Percentiles rank a stretch among this genome's conserved stretches.
phyloP scores from a whole-genome alignment of 2,113 vertebrate genomes.

The Oryzias curvinotus region DNA sequence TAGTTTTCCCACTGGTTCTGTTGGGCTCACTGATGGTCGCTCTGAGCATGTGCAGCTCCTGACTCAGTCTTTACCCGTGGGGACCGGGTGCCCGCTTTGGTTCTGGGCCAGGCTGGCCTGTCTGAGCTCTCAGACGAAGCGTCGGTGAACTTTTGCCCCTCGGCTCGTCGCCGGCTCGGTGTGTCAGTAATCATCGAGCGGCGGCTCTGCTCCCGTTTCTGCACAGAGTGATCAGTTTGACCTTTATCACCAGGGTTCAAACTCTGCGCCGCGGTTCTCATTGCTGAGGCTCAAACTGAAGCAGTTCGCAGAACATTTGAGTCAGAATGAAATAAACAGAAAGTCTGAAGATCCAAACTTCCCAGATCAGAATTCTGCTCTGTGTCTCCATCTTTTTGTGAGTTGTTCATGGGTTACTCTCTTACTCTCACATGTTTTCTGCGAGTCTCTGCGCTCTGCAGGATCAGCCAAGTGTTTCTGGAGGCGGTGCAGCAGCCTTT shows the following conservation, averaged over 20 bases:
- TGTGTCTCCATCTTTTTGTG: too few species aligned
- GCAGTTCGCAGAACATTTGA: too few species aligned
- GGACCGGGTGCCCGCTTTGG: conserved; percentile 10
- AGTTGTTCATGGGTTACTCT: too few species aligned
- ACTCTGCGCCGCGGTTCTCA: too few species aligned
- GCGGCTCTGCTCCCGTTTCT: neutral
- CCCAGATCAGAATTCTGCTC: too few species aligned
- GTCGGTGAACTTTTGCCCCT: conserved; percentile 30
- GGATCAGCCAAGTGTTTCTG: neutral
- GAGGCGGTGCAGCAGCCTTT: conserved; percentile 2
- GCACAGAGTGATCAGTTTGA: neutral
- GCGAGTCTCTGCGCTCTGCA: too few species aligned
- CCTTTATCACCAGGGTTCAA: neutral
- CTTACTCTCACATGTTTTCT: too few species aligned
- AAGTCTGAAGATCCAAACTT: too few species aligned
- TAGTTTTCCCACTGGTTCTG: neutral
- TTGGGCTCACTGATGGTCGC: neutral
- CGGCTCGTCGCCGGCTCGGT: neutral
- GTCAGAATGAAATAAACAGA: too few species aligned
- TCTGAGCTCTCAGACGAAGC: conserved; percentile 4
- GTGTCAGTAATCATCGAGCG: conserved; percentile 9
- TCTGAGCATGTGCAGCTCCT: conserved; percentile 23
- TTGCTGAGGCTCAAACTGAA: too few species aligned
- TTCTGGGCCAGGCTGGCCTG: conserved; percentile 13
- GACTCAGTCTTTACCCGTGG: neutral